Percentiles rank a stretch among this genome's conserved stretches.
These are phyloP conservation scores for Nannobrachium achirus DNA, from an alignment of 2,113 vertebrate genomes.

Conservation along the genomic window DNA sequence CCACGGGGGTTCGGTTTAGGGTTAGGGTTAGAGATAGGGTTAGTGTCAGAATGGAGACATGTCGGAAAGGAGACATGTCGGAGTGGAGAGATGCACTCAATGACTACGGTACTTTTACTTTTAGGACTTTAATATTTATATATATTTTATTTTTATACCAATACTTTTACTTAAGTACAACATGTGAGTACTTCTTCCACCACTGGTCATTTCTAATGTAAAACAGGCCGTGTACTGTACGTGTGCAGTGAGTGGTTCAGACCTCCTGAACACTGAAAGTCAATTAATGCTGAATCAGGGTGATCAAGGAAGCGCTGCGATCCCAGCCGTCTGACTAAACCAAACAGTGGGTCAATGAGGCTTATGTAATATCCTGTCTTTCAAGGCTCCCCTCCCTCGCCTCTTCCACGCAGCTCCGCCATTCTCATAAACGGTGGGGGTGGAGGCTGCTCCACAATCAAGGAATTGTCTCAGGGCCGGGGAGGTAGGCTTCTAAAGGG, in stretches of 20 bases:
- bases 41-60: too few relatives aligned
- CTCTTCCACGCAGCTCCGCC: conserved; percentile 51
- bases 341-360: conserved; percentile 56
- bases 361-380: conserved; percentile 75
- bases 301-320: conserved; percentile 43
- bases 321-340: conserved; percentile 60
- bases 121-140: too few relatives aligned
- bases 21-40: too few relatives aligned
- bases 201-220: too few relatives aligned
- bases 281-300: conserved; percentile 32
- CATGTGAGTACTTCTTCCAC: too few relatives aligned
- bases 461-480: conserved; percentile 60
- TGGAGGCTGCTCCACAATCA: conserved; percentile 71
- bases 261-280: background rate
- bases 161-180: background rate
- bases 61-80: too few relatives aligned
- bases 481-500: conserved; percentile 57
- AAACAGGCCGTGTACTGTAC: too few relatives aligned
- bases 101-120: too few relatives aligned
- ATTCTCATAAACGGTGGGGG: conserved; percentile 55
- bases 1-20: too few relatives aligned
- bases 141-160: too few relatives aligned
- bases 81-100: too few relatives aligned
- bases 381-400: conserved; percentile 42
- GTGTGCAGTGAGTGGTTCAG: background rate